phyloP scores from a whole-genome alignment of 1,140 invertebrate genomes.

The Geopemphigus sp. region DNA sequence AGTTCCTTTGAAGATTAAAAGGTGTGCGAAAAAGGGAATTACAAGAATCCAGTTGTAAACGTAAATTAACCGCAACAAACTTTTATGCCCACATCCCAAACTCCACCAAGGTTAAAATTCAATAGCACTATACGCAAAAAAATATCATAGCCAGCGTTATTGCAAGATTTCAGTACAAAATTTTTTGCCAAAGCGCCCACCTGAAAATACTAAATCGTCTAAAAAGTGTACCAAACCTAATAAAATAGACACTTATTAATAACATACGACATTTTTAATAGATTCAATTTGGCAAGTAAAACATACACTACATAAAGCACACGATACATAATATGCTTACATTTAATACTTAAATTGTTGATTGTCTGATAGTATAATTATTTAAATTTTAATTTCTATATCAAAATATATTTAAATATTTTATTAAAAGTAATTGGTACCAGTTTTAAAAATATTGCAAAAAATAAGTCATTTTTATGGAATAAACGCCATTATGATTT shows the following conservation, averaged over 20 bases:
- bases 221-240: constrained; percentile 16
- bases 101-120: constrained; percentile 26
- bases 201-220: constrained; percentile 17
- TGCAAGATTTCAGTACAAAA: constrained; percentile 11
- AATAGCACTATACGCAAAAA: constrained; percentile 10
- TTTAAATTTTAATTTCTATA: not conserved
- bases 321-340: not conserved
- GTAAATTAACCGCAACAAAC: constrained; percentile 14
- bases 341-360: not conserved
- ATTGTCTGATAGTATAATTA: not conserved
- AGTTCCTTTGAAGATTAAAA: not conserved
- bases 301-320: constrained; percentile 3
- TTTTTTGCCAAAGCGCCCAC: constrained; percentile 36
- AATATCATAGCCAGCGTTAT: constrained; percentile 41
- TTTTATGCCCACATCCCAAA: not conserved
- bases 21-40: not conserved
- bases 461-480: not conserved
- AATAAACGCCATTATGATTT: not conserved
- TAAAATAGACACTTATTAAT: constrained; percentile 33
- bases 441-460: not conserved
- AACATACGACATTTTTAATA: constrained; percentile 29
- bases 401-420: not conserved
- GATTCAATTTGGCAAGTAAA: constrained; percentile 11
- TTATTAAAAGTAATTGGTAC: no score
- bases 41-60: not conserved